phyloP scores from a whole-genome alignment of 37 sponge, comb jelly and placozoan genomes.

The Dysidea cf. avara region DNA sequence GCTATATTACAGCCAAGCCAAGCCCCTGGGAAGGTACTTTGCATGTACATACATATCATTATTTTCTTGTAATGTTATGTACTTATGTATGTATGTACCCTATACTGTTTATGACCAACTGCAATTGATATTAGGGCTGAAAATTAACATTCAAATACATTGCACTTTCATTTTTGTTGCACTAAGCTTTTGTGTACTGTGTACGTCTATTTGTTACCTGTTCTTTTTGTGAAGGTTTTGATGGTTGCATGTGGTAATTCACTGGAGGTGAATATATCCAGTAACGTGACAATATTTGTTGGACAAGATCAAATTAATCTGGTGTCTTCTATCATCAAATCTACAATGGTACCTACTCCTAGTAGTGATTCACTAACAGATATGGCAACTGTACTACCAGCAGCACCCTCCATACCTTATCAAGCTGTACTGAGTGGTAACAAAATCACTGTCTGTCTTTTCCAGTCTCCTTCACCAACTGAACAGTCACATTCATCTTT shows the following conservation, averaged over 20 bases:
- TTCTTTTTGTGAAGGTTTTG: background rate
- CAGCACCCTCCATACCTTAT: background rate
- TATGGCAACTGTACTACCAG: background rate
- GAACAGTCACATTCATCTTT: background rate
- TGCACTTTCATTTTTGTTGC: too few relatives aligned
- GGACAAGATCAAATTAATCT: background rate
- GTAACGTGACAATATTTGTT: constrained; percentile 2
- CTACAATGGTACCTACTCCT: background rate
- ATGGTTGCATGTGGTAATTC: background rate
- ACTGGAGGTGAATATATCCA: background rate
- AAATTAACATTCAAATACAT: too few relatives aligned
- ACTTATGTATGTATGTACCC: too few relatives aligned
- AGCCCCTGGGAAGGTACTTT: background rate
- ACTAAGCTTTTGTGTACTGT: background rate
- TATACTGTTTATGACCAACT: too few relatives aligned
- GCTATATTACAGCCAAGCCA: too few relatives aligned
- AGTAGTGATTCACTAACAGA: background rate
- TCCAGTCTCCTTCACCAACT: background rate
- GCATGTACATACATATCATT: too few relatives aligned
- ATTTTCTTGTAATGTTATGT: too few relatives aligned
- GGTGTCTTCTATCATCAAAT: background rate
- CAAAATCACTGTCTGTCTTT: constrained; percentile 1
- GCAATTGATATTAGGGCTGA: too few relatives aligned
- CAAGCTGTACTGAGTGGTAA: constrained; percentile 33
- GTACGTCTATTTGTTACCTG: background rate